Evolutionary conservation across 1,140 invertebrate species (phyloP).

Genomic region (Gonioctena quinquepunctata): DNA sequence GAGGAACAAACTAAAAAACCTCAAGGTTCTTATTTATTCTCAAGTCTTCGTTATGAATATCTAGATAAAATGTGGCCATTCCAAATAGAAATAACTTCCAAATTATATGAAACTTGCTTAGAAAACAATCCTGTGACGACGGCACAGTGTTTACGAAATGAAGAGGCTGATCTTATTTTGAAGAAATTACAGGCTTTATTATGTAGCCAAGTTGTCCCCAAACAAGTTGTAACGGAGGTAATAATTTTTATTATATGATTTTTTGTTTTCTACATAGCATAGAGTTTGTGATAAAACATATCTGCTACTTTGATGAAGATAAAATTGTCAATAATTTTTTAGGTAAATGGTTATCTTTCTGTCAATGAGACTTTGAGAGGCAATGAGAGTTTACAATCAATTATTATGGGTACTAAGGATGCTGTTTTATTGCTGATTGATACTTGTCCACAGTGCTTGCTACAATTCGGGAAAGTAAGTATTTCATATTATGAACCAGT

Average conservation of each 20-base stretch:
- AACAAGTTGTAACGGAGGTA: conserved; percentile 45
- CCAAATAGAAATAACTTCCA: conserved; percentile 47
- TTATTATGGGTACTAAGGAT: conserved; percentile 45
- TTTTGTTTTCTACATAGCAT: too few species aligned
- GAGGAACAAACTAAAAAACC: conserved; percentile 39
- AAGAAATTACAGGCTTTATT: conserved; percentile 52
- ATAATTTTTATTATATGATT: too few species aligned
- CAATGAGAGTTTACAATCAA: conserved; percentile 43
- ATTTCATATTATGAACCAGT: background rate
- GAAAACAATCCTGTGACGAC: conserved; percentile 31
- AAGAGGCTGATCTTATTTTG: conserved; percentile 46
- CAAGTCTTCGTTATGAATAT: conserved; percentile 56
- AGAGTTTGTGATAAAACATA: too few species aligned
- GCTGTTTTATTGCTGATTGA: conserved; percentile 56
- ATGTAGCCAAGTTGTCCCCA: conserved; percentile 47
- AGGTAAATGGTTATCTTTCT: conserved; percentile 44
- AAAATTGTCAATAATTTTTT: too few species aligned
- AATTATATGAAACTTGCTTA: conserved; percentile 43
- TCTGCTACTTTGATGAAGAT: too few species aligned
- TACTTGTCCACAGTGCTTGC: conserved; percentile 61
- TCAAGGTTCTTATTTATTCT: conserved; percentile 56
- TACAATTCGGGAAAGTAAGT: conserved; percentile 63
- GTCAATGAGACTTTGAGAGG: conserved; percentile 49
- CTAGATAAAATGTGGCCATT: conserved; percentile 60
- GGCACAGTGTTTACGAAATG: conserved; percentile 22